phyloP scores from a whole-genome alignment of 2,888 invertebrate species.

The Gisinianus flammeolus region DNA sequence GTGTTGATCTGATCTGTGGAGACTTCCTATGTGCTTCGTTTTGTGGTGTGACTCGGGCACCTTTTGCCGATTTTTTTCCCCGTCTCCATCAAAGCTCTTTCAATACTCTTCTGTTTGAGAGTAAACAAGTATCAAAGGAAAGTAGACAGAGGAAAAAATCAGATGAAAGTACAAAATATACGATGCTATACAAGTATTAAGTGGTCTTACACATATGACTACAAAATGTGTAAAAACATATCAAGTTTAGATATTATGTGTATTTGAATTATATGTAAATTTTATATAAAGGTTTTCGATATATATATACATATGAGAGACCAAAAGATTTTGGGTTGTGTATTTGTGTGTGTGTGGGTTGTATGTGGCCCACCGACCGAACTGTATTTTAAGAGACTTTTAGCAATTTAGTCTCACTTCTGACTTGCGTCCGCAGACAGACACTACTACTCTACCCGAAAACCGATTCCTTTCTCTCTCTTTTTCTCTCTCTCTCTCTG shows the following conservation, averaged over 20 bases:
- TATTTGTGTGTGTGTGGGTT: constrained; percentile 47
- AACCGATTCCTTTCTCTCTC: constrained; percentile 36
- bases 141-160: background rate
- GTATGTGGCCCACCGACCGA: constrained; percentile 48
- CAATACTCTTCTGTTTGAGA: background rate
- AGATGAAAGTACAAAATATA: background rate
- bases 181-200: background rate
- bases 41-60: background rate
- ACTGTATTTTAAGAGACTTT: constrained; percentile 56
- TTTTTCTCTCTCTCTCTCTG: constrained; percentile 13
- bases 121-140: background rate
- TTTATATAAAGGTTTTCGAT: no score
- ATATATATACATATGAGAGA: no score
- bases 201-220: background rate
- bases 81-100: background rate
- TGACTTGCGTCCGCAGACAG: constrained; percentile 55
- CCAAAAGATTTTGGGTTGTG: constrained; percentile 35
- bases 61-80: constrained; percentile 14
- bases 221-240: background rate
- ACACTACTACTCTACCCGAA: constrained; percentile 43
- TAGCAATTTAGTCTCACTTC: constrained; percentile 54
- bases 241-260: background rate
- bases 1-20: background rate
- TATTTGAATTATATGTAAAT: constrained; percentile 2
- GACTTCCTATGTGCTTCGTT: background rate